Conservation (phyloP, 2,113 vertebrate genomes). For the Pedionomus torquatus region DNA sequence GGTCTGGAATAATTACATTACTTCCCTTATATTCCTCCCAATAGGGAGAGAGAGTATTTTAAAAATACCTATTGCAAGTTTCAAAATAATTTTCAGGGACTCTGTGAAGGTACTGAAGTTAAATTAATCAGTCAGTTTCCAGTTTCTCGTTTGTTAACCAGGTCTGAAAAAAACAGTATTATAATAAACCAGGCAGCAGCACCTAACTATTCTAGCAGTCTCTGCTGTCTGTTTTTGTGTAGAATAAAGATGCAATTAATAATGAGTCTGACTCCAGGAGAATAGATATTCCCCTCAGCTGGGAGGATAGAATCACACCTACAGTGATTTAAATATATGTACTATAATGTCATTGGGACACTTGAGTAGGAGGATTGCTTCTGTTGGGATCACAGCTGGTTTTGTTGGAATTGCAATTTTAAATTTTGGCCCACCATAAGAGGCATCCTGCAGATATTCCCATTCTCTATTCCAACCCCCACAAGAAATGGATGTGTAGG, state of each 20-base stretch:
- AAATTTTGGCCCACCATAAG: not conserved
- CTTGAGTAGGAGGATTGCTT: not conserved
- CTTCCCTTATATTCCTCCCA: not conserved
- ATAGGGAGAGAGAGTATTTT: not conserved
- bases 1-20: not conserved
- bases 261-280: not conserved
- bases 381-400: not conserved
- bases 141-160: conserved; percentile 86
- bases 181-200: conserved; percentile 80
- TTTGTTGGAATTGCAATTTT: not conserved
- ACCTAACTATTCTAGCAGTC: conserved; percentile 73
- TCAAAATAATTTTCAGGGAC: conserved; percentile 75
- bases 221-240: conserved; percentile 11
- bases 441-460: not conserved
- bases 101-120: conserved; percentile 74
- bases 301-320: not conserved
- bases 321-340: conserved; percentile 24
- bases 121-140: conserved; percentile 83
- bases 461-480: not conserved
- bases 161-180: conserved; percentile 68
- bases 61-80: not conserved
- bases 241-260: conserved; percentile 55
- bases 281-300: not conserved
- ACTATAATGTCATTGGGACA: conserved; percentile 13
- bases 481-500: not conserved